phyloP scores from a whole-genome alignment of 2,888 invertebrate genomes.

The Eupithecia abbreviata region DNA sequence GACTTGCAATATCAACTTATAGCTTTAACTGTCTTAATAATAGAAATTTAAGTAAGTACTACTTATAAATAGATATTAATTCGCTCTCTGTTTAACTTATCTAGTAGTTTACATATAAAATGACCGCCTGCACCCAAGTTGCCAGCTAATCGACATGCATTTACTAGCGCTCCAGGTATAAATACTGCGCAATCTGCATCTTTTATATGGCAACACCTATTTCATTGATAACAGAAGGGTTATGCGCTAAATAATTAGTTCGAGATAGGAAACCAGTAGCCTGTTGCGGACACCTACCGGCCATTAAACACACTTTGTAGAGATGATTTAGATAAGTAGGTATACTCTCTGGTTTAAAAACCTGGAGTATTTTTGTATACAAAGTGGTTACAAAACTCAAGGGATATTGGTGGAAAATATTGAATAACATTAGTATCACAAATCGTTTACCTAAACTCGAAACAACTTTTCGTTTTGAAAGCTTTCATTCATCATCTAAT shows the following conservation, averaged over 20 bases:
- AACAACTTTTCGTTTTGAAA: too few species aligned
- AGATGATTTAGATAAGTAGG: slow-evolving; percentile 11
- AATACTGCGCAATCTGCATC: slow-evolving; percentile 31
- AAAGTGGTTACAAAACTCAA: too few species aligned
- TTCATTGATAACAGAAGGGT: slow-evolving; percentile 39
- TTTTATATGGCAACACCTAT: slow-evolving; percentile 38
- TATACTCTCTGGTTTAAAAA: too few species aligned
- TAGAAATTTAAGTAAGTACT: not conserved
- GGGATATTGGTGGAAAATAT: too few species aligned
- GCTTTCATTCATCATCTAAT: too few species aligned
- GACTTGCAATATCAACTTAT: not conserved
- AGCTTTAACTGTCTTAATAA: not conserved
- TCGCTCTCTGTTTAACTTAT: slow-evolving; percentile 17
- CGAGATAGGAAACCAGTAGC: slow-evolving; percentile 36
- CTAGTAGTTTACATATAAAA: slow-evolving; percentile 32
- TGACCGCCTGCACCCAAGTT: slow-evolving; percentile 40
- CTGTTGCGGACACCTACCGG: not conserved
- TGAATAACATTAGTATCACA: too few species aligned
- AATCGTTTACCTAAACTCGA: too few species aligned
- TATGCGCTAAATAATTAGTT: slow-evolving; percentile 36
- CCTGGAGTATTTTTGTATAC: too few species aligned
- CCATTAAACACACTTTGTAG: not conserved
- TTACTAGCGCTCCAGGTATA: slow-evolving; percentile 43
- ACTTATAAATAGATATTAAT: slow-evolving; percentile 10
- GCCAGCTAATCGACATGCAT: slow-evolving; percentile 63